phyloP scores from a whole-genome alignment of 35 echinoderm and acorn worm species.

The Strongylocentrotus purpuratus region DNA sequence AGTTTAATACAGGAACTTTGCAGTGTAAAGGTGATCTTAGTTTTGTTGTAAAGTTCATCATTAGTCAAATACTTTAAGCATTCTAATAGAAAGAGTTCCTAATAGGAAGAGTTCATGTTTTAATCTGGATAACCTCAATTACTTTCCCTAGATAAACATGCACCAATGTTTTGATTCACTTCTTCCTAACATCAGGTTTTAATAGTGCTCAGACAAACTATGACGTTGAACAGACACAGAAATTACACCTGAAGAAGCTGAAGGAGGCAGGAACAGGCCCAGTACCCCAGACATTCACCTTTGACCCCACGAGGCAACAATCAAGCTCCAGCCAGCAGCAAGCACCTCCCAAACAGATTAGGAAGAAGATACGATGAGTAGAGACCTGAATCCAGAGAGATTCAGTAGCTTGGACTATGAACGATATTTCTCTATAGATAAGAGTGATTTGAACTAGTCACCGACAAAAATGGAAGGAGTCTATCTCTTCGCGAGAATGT shows the following conservation, averaged over 20 bases:
- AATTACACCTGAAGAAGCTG: slow-evolving; percentile 64
- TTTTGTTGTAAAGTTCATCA: no score
- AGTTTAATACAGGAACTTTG: no score
- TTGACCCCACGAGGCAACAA: slow-evolving; percentile 78
- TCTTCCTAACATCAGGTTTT: slow-evolving; percentile 66
- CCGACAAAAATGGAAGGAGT: no score
- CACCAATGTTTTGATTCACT: background rate
- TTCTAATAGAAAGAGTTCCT: no score
- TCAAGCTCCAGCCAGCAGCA: slow-evolving; percentile 45
- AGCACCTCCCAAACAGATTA: slow-evolving; percentile 40
- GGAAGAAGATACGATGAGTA: slow-evolving; percentile 80
- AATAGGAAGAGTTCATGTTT: slow-evolving; percentile 7
- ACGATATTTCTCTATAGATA: background rate
- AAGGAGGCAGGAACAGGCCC: slow-evolving; percentile 91
- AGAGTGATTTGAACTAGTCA: no score
- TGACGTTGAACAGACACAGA: slow-evolving; percentile 63
- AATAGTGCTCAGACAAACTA: slow-evolving; percentile 77
- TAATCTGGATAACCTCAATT: background rate
- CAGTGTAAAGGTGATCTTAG: no score
- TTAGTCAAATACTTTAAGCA: background rate
- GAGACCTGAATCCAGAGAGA: background rate
- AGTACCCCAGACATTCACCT: slow-evolving; percentile 84
- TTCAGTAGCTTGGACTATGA: background rate
- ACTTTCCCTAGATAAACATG: background rate
- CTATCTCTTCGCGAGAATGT: no score